Evolutionary conservation across 2,113 vertebrate species (phyloP).

Genomic region (Aegotheles bennettii): DNA sequence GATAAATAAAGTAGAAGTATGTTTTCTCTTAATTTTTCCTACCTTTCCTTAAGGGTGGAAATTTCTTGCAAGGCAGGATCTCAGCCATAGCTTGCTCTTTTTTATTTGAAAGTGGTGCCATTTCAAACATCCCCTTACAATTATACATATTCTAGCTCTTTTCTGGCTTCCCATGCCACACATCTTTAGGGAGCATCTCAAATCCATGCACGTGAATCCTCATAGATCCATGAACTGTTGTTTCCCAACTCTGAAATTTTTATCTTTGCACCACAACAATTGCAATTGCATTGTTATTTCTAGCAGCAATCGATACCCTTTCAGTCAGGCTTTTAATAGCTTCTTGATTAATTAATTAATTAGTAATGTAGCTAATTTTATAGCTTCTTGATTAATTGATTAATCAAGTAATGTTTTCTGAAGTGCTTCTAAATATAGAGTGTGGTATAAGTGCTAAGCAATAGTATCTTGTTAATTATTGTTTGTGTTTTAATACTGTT

Average conservation of each 20-base stretch:
- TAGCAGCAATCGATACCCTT: background rate
- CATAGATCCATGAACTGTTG: background rate
- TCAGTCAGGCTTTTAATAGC: constrained; percentile 13
- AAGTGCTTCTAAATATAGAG: background rate
- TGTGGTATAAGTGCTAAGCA: background rate
- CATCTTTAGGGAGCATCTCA: background rate
- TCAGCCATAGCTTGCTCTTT: background rate
- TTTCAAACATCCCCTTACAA: background rate
- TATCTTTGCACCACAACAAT: background rate
- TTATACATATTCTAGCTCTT: background rate
- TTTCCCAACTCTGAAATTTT: background rate
- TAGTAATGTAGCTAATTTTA: constrained; percentile 39
- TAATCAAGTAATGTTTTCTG: constrained; percentile 1
- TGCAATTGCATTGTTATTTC: constrained; percentile 12
- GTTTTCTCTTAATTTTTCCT: background rate
- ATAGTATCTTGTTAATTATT: background rate
- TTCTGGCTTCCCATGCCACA: background rate
- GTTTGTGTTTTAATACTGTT: background rate
- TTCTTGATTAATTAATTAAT: constrained; percentile 41
- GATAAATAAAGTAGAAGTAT: background rate
- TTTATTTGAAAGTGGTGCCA: background rate
- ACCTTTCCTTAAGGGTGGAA: background rate
- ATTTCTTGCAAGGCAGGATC: background rate
- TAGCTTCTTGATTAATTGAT: constrained; percentile 22
- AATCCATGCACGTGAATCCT: background rate